phyloP scores from a whole-genome alignment of 1,140 invertebrate species.

The silkworm (Bombyx mori) region DNA sequence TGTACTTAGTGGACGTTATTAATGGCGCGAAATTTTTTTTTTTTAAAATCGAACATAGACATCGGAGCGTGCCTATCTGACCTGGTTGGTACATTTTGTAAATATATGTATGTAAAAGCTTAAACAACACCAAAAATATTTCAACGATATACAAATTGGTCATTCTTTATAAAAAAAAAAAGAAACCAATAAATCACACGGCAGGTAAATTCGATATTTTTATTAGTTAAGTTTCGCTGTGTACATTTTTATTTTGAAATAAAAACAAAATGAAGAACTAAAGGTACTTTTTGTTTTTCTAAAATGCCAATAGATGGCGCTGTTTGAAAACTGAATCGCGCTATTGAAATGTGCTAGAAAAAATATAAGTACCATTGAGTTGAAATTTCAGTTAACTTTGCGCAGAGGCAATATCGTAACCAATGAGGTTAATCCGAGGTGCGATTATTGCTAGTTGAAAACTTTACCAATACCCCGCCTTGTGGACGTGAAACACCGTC shows the following conservation, averaged over 20 bases:
- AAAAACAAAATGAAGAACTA: not conserved
- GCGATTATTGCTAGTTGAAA: conserved; percentile 93
- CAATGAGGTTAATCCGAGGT: conserved; percentile 89
- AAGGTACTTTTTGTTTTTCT: not conserved
- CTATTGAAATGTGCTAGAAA: conserved; percentile 18
- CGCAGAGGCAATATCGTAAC: conserved; percentile 78
- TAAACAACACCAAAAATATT: too few species aligned
- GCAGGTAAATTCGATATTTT: too few species aligned
- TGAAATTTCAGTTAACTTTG: conserved; percentile 67
- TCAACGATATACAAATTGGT: too few species aligned
- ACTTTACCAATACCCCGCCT: conserved; percentile 96
- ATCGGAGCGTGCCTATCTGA: too few species aligned
- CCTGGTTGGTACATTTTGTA: too few species aligned
- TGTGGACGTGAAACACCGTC: conserved; percentile 92
- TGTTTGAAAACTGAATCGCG: conserved; percentile 16
- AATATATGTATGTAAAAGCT: too few species aligned
- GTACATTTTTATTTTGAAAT: not conserved
- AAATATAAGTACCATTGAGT: not conserved
- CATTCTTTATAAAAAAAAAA: too few species aligned
- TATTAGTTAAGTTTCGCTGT: too few species aligned
- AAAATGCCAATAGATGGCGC: conserved; percentile 27
- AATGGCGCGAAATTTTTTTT: too few species aligned
- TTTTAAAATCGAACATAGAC: too few species aligned
- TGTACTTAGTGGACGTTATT: too few species aligned
- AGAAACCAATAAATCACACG: too few species aligned